Conservation (phyloP, 2,888 invertebrate genomes). For the Lepidocyrtinus sp. region DNA sequence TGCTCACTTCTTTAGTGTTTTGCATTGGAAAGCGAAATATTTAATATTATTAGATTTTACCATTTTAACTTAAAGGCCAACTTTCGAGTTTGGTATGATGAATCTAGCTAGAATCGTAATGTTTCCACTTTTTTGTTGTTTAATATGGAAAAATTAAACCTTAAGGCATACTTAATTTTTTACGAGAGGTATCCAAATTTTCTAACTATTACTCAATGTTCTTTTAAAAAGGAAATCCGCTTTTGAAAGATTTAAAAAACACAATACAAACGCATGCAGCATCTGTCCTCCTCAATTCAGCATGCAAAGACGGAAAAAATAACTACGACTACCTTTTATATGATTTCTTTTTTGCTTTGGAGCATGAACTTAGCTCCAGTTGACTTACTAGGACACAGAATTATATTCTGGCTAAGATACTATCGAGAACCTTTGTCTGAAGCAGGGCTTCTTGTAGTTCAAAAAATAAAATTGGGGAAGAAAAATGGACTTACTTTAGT, state of each 20-base stretch:
- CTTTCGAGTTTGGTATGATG: too few species aligned
- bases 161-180: neutral
- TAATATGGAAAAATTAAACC: too few species aligned
- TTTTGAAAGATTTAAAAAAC: neutral
- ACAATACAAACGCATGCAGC: neutral
- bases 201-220: neutral
- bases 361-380: neutral
- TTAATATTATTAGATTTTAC: too few species aligned
- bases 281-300: neutral
- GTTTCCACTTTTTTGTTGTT: too few species aligned
- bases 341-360: neutral
- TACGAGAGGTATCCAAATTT: too few species aligned
- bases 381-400: neutral
- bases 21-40: too few species aligned
- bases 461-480: neutral
- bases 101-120: too few species aligned
- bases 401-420: neutral
- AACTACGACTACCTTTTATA: neutral
- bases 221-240: constrained; percentile 27
- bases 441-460: neutral
- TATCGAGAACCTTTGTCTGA: neutral
- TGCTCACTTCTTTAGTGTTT: too few species aligned
- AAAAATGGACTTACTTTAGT: constrained; percentile 45
- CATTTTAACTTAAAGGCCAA: too few species aligned
- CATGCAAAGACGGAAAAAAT: neutral